Percentiles rank a stretch among this genome's conserved stretches.
phyloP scores from a whole-genome alignment of 37 sponge, comb jelly and placozoan genomes.

The Beroe forskalii region DNA sequence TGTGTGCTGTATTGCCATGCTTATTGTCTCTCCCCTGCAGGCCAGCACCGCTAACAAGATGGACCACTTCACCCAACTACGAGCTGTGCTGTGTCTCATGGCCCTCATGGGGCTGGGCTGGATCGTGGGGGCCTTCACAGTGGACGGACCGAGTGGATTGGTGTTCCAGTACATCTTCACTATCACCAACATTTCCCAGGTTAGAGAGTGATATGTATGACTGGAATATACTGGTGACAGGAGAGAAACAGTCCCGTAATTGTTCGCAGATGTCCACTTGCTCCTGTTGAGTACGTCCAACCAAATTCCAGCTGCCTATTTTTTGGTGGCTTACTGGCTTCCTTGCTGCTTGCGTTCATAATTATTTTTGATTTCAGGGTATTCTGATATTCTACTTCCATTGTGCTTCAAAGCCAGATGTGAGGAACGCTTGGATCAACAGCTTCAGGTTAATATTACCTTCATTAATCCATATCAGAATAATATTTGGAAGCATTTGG shows the following conservation, averaged over 20 bases:
- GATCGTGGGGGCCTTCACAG: slow-evolving; percentile 13
- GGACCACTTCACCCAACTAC: slow-evolving; percentile 2
- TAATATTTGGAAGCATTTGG: no score
- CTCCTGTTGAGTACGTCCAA: no score
- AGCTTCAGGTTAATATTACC: slow-evolving; percentile 26
- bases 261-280: no score
- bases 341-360: no score
- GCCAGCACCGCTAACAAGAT: slow-evolving; percentile 12
- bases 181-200: slow-evolving; percentile 41
- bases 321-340: no score
- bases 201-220: no score
- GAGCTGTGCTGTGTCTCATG: slow-evolving; percentile 53
- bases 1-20: neutral
- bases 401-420: slow-evolving; percentile 38
- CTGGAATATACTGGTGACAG: no score
- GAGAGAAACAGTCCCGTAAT: no score
- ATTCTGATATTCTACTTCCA: slow-evolving; percentile 50
- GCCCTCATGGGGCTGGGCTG: slow-evolving; percentile 47
- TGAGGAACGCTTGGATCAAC: slow-evolving; percentile 32
- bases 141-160: neutral
- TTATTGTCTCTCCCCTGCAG: no score
- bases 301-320: no score
- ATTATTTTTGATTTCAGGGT: slow-evolving; percentile 6
- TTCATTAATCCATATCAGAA: no score
- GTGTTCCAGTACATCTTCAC: slow-evolving; percentile 55